Evolutionary conservation across 2,888 invertebrate genomes (phyloP).

Genomic region (Neelides folsomi): DNA sequence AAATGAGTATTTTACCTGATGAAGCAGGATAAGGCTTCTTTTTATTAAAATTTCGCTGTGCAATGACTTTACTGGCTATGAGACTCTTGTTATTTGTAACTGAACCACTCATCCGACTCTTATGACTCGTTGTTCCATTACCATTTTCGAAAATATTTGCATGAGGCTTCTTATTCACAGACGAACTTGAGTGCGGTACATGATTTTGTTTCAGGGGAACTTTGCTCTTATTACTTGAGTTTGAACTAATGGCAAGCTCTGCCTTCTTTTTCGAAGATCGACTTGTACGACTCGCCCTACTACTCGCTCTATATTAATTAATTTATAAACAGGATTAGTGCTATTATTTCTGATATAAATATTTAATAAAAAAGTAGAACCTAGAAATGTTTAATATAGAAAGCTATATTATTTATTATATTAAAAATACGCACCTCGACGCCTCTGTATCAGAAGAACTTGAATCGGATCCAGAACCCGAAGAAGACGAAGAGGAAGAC

Average conservation of each 20-base stretch:
- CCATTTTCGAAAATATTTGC: conserved; percentile 35
- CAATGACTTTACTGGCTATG: neutral
- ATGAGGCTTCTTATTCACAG: conserved; percentile 16
- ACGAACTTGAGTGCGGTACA: conserved; percentile 27
- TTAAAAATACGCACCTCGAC: conserved; percentile 7
- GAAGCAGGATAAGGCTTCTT: neutral
- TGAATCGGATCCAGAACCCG: conserved; percentile 3
- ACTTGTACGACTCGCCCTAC: conserved; percentile 9
- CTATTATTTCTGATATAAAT: neutral
- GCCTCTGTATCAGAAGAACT: conserved; percentile 11
- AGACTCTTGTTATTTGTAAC: conserved; percentile 2
- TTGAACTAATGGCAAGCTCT: conserved; percentile 29
- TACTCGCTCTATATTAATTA: conserved; percentile 8
- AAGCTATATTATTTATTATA: neutral
- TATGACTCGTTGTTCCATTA: conserved; percentile 4
- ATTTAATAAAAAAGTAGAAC: neutral
- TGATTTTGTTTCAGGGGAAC: conserved; percentile 50
- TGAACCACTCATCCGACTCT: conserved; percentile 1
- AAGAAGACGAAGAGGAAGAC: conserved; percentile 9
- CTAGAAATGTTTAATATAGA: too few species aligned
- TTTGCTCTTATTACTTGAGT: conserved; percentile 43
- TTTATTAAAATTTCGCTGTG: neutral
- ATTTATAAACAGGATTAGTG: neutral
- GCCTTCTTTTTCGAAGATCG: conserved; percentile 7
- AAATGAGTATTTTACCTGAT: too few species aligned